Conservation (phyloP, 2,113 vertebrate species). For the Pardalotus punctatus region DNA sequence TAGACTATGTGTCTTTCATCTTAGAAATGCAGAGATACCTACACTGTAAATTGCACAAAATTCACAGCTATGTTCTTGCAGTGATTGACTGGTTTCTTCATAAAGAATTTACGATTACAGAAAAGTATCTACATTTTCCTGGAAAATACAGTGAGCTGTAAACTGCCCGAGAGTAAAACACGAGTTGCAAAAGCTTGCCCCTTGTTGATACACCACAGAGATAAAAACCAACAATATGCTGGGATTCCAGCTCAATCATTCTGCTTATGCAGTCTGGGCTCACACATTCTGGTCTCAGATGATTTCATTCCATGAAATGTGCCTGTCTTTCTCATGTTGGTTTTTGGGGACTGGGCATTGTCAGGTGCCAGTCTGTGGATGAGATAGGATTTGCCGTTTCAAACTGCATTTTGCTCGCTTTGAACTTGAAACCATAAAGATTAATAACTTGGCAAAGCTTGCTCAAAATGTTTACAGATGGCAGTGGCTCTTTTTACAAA, state of each 20-base stretch:
- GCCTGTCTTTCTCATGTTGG: background rate
- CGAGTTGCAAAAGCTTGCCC: background rate
- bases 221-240: background rate
- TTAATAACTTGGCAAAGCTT: background rate
- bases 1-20: background rate
- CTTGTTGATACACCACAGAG: background rate
- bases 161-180: background rate
- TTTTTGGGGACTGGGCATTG: background rate
- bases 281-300: background rate
- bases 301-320: rapidly evolving
- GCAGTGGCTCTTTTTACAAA: background rate
- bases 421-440: background rate
- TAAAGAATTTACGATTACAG: slow-evolving; percentile 13
- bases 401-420: background rate
- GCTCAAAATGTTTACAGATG: background rate
- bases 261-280: background rate
- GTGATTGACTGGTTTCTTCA: background rate
- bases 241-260: background rate
- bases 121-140: background rate
- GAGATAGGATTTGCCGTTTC: background rate
- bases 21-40: background rate
- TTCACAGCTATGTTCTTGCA: background rate
- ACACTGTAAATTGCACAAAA: slow-evolving; percentile 1
- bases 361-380: background rate
- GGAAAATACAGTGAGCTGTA: background rate